A percentile compares a stretch with the other conserved stretches of the same genome.
Conservation (phyloP, 2,888 invertebrate species). For the Nemotelus pantherinus region DNA sequence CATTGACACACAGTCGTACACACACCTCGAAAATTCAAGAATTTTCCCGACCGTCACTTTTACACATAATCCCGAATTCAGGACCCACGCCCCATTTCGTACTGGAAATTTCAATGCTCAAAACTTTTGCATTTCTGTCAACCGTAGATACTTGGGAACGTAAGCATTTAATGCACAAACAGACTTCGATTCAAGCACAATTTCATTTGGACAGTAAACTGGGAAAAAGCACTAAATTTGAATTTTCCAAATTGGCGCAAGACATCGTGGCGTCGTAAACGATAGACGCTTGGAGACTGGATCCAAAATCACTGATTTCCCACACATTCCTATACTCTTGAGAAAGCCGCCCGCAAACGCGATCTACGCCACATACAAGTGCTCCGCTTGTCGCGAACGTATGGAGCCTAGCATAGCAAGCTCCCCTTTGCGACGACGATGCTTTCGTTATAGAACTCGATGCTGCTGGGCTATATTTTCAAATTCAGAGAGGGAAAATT, state of each 20-base stretch:
- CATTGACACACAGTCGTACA: too few relatives aligned
- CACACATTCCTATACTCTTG: slow-evolving; percentile 48
- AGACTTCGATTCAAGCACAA: background rate
- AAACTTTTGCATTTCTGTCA: background rate
- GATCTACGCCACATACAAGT: background rate
- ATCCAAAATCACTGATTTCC: slow-evolving; percentile 55
- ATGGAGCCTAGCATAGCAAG: background rate
- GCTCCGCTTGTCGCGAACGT: background rate
- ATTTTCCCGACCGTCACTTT: too few relatives aligned
- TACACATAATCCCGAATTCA: too few relatives aligned
- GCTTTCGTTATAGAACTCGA: too few relatives aligned
- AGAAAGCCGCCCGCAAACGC: slow-evolving; percentile 7
- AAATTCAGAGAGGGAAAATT: too few relatives aligned
- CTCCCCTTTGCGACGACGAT: too few relatives aligned
- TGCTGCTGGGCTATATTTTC: too few relatives aligned
- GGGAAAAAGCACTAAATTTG: slow-evolving; percentile 20
- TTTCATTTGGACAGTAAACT: slow-evolving; percentile 13
- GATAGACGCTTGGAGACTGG: slow-evolving; percentile 56
- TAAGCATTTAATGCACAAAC: too few relatives aligned
- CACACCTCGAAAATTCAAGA: too few relatives aligned
- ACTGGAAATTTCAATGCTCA: background rate
- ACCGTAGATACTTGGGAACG: background rate
- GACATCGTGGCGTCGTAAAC: slow-evolving; percentile 56
- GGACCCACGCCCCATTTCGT: slow-evolving; percentile 21
- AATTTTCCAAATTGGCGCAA: slow-evolving; percentile 48